phyloP scores from a whole-genome alignment of 2,797 vertebrate genomes.

The Pseudomugil tenellus region DNA sequence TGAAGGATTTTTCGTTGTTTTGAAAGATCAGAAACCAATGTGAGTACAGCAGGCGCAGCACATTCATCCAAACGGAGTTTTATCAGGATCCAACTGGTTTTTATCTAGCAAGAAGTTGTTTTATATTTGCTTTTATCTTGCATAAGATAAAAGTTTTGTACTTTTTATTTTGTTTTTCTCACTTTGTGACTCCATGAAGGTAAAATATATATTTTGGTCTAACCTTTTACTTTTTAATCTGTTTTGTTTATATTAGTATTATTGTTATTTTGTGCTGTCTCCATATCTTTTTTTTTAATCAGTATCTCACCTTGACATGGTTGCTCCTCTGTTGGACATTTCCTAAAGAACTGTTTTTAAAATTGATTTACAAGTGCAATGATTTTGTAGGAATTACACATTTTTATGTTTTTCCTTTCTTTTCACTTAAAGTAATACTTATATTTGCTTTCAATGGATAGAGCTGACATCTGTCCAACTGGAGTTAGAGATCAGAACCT shows the following conservation, averaged over 20 bases:
- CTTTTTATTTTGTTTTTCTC: too few relatives aligned
- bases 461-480: not conserved
- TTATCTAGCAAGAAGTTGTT: not conserved
- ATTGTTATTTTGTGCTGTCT: not conserved
- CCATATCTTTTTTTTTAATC: not conserved
- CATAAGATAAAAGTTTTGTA: too few relatives aligned
- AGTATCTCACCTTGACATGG: not conserved
- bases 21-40: not conserved
- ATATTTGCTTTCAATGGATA: not conserved
- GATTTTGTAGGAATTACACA: not conserved
- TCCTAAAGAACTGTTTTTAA: not conserved
- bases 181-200: not conserved
- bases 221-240: not conserved
- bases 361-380: not conserved
- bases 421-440: too few relatives aligned
- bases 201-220: not conserved
- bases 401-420: too few relatives aligned
- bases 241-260: not conserved
- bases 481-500: not conserved
- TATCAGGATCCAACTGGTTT: not conserved
- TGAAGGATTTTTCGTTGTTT: not conserved
- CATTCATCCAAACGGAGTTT: not conserved
- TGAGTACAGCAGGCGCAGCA: not conserved
- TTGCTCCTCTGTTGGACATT: not conserved
- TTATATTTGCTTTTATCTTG: too few relatives aligned